phyloP scores from a whole-genome alignment of 2,797 vertebrate genomes.

The Phoxinus dragarum region DNA sequence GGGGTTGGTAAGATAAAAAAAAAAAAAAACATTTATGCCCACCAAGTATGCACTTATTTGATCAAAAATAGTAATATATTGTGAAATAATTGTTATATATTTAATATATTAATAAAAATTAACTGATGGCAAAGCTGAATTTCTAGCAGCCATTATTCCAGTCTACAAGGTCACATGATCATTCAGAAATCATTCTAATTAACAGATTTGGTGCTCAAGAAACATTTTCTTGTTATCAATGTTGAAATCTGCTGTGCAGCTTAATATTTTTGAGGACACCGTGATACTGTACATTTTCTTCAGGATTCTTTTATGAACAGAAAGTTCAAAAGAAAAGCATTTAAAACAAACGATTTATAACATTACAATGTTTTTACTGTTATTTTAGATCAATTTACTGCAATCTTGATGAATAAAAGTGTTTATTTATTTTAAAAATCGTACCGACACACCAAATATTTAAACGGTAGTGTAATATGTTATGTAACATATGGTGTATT shows the following conservation, averaged over 20 bases:
- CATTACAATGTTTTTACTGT: background rate
- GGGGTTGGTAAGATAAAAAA: too few relatives aligned
- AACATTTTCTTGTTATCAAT: background rate
- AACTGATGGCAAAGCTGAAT: background rate
- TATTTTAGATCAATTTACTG: background rate
- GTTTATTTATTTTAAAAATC: background rate
- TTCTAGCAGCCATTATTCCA: background rate
- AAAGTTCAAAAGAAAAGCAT: constrained; percentile 3
- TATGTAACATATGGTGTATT: background rate
- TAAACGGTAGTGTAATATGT: background rate
- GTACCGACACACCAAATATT: background rate
- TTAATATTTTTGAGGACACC: background rate
- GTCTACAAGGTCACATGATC: background rate
- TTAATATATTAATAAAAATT: background rate
- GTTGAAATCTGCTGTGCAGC: background rate
- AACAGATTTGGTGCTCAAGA: background rate
- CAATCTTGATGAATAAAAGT: background rate
- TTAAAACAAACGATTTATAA: background rate
- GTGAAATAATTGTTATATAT: background rate
- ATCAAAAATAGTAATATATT: background rate
- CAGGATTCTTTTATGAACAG: background rate
- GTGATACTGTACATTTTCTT: background rate
- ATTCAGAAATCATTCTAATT: background rate
- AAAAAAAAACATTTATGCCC: background rate
- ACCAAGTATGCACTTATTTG: background rate